Base-by-base conservation (phyloP, 2,797 vertebrate species). In the Sphenopsis melanotis region DNA sequence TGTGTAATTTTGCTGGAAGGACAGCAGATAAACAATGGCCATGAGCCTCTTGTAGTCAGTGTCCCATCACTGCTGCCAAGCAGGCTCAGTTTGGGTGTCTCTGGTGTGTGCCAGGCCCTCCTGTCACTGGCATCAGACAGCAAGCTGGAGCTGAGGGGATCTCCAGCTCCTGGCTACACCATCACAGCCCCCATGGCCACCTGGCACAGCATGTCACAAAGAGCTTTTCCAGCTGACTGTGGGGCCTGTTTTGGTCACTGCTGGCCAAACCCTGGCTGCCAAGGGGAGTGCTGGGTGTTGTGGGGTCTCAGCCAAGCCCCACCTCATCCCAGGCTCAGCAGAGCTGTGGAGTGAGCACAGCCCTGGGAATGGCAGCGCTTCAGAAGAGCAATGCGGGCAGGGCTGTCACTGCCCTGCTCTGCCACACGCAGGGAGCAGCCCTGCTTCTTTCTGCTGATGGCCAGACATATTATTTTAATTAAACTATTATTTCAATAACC, bases 181-280 rank as follows among this genome's bases (percentile, higher is more conserved):
- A 17, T 7, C 1, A 2, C 11, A 61, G 50, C 41, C 37, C n/a
- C 60, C 0, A 0, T 0, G 4, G 47, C 52, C 36, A 5, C 49
- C 49, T 56, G 70, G 49, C 53, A 61, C 42, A 11, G 11, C 20
- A 16, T 6, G 5, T 13, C 14, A 12, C 4, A 6, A n/a, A 14
- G 57, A 52, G 61, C 52, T 68, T 77, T 65, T 76, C 60, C 69
- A 77, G 69, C 29, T 69, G 72, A 53, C 39, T 4, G 0, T 19
- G n/a, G 24, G 36, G 47, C 56, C 37, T 0, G 0, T 46, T 83
- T 55, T 52, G 36, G 60, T 44, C 34, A 9, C 69, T 71, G 34
- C 57, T 41, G 57, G 65, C 19, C 86, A 74, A 61, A 52, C 6
- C 14, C 18, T 0, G n/a, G 19, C 46, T 57, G 34, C 32, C 32